Evolutionary conservation across 2,113 vertebrate species (phyloP), one percentile per base, ranked within the genome.

Genomic region (Fulmarus glacialis): DNA sequence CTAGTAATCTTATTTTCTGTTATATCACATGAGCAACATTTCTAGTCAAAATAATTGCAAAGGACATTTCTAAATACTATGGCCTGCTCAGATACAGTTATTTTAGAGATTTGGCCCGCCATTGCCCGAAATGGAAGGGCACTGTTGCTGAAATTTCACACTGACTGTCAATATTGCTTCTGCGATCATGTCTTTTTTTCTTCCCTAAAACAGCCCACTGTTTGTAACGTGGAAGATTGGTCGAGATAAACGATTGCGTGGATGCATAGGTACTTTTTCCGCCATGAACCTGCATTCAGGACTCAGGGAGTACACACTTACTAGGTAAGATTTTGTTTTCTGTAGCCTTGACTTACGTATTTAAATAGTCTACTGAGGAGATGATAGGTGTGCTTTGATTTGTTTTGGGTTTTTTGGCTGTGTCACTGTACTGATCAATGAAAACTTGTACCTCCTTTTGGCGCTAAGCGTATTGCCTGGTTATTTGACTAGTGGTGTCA

Each of bases 301-400:
- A 99, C 99, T 99, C 99, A 99, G 99, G 99, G 99, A 99, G 99
- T 99, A 99, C 99, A 99, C 99, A 98, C 99, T 99, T 99, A 99
- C 99, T 99, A 99, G 99, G 99, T 99, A 98, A 99, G 98, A 97
- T 82, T 66, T 94, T 53, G 91, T 93, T 96, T 97, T 96, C 95
- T 92, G 74, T 90, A 96, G 94, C 89, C 48, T 97, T 83, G 79
- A 67, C 59, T 86, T 96, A 48, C 7, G 2, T 70, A 78, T 86
- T 94, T 21, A 91, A 92, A 36, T 97, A 97, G 91, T 20, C 32
- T 60, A 4, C 66, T 73, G 58, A 90, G 90, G 79, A 74, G 81
- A 7, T 68, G 78, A 59, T 83, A 89, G 92, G 73, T 78, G 56
- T 93, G 38, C 79, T 87, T 91, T 95, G 73, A 87, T 82, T 88